Evolutionary conservation across 2,113 vertebrate genomes (phyloP).

Genomic region (Odontophorus gujanensis): DNA sequence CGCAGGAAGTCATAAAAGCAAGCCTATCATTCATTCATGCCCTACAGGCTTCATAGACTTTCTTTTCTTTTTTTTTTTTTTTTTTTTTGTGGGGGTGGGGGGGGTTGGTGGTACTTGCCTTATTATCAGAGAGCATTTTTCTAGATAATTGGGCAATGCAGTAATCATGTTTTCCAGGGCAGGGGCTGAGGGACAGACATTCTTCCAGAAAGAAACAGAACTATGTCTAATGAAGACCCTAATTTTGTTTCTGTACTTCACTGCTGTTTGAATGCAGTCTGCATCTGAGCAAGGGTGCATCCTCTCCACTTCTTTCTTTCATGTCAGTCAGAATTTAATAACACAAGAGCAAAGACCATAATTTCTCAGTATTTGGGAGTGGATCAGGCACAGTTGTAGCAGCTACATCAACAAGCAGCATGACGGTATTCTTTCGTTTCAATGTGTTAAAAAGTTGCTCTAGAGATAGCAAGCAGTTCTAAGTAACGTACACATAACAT

Average conservation of each 20-base stretch:
- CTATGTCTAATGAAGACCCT: background rate
- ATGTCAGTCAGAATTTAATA: background rate
- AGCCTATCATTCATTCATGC: background rate
- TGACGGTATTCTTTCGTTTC: background rate
- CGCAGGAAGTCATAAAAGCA: slow-evolving; percentile 13
- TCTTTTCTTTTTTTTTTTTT: too few relatives aligned
- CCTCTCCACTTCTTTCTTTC: background rate
- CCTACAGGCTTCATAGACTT: background rate
- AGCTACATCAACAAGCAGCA: background rate
- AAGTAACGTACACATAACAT: background rate
- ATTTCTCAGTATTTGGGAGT: background rate
- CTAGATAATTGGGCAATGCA: background rate
- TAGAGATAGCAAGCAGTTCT: background rate
- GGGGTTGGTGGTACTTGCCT: background rate
- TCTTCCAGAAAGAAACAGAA: background rate
- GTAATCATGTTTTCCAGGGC: accelerated
- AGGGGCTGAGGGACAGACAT: background rate
- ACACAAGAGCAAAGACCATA: background rate
- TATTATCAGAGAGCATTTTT: background rate
- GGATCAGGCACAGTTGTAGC: background rate
- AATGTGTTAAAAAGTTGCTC: background rate
- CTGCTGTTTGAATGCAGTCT: background rate
- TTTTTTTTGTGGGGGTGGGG: background rate
- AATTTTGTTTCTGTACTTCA: background rate
- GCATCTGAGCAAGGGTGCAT: background rate